These are phyloP conservation scores for Falco cherrug DNA, from an alignment of 2,797 vertebrate genomes.

Conservation along the genomic window DNA sequence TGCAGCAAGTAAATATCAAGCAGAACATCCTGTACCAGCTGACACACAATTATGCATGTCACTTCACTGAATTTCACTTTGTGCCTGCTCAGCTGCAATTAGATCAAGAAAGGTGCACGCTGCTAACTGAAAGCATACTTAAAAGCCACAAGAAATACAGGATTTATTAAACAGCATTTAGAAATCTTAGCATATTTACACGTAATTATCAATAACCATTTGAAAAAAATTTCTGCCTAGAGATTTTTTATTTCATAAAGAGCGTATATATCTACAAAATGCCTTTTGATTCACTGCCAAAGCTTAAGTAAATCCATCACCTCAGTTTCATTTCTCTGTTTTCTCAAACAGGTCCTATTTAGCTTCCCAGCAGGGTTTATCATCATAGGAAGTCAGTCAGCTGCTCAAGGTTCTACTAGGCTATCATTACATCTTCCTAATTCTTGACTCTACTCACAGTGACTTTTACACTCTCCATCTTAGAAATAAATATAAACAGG, in stretches of 20 bases:
- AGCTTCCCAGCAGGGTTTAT: background rate
- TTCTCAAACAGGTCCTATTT: background rate
- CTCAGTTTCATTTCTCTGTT: background rate
- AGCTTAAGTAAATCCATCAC: background rate
- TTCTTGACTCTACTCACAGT: background rate
- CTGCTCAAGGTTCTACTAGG: background rate
- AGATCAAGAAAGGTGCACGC: background rate
- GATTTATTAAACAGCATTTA: background rate
- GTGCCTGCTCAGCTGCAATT: conserved; percentile 28
- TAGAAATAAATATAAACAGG: background rate
- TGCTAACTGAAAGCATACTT: background rate
- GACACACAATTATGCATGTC: conserved; percentile 14
- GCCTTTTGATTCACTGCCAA: background rate
- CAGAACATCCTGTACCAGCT: conserved; percentile 31
- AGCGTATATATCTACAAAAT: background rate
- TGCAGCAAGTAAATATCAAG: conserved; percentile 9
- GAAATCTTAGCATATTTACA: background rate
- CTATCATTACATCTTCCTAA: background rate
- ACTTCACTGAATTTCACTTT: background rate
- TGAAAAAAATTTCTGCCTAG: background rate
- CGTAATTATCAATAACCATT: background rate
- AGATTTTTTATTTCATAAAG: background rate
- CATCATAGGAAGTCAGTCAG: background rate
- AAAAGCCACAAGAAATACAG: background rate
- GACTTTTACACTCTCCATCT: background rate